Conservation (phyloP, 2,888 invertebrate species). For the Sthenelais limicola region DNA sequence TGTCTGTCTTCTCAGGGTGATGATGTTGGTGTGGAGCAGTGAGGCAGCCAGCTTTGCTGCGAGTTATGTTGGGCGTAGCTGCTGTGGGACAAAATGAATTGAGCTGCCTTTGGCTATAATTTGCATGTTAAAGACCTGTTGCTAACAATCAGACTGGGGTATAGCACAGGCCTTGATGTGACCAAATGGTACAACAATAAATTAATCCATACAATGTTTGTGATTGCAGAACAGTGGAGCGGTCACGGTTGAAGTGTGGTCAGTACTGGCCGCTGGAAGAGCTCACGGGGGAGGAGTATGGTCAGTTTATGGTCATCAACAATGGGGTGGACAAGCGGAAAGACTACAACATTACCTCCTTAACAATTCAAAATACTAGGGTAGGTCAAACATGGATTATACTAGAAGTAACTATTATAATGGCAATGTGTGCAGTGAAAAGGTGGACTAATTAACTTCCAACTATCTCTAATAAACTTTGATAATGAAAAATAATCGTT, state of each 20-base stretch:
- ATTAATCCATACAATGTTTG: no score
- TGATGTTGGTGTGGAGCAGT: no score
- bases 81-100: no score
- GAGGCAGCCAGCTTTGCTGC: no score
- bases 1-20: no score
- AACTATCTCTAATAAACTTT: not conserved
- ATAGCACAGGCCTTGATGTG: no score
- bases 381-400: conserved; percentile 42
- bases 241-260: conserved; percentile 93
- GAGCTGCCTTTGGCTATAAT: no score
- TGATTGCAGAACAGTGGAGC: conserved; percentile 87
- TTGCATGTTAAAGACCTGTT: no score
- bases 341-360: conserved; percentile 85
- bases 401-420: not conserved
- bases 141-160: no score
- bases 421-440: not conserved
- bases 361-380: conserved; percentile 77
- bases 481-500: not conserved
- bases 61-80: no score
- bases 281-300: conserved; percentile 73
- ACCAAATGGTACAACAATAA: no score
- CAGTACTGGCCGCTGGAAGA: conserved; percentile 95
- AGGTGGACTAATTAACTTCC: not conserved
- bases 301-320: conserved; percentile 70
- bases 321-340: conserved; percentile 82